Base-by-base conservation (phyloP, 2,113 vertebrate genomes). In the Actenoides lindsayi region DNA sequence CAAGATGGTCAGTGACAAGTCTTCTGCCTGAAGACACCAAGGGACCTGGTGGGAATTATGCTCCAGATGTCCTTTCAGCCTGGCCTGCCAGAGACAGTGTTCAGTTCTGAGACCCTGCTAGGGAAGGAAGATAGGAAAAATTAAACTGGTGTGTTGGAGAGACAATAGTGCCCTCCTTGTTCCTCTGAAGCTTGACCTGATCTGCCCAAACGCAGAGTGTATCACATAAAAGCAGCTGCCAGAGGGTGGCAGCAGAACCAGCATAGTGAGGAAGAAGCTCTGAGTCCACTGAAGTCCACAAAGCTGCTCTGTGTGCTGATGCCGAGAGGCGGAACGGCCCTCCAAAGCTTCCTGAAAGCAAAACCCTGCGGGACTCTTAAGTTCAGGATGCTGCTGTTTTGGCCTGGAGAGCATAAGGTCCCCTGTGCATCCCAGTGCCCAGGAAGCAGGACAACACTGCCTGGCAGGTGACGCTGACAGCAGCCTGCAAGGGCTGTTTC, bases 161-260 rank as follows among this genome's bases (percentile, higher is more conserved):
- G 37, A 39, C 31, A 41, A 51, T 4, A 60, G 25, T 7, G 39
- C 5, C 33, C 13, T 39, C 14, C 30, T 62, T 31, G 18, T 13
- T 24, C 7, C 1, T 13, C 42, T 18, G 21, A 13, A 54, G 27
- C 27, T 48, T 42, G 33, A 7, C 25, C 28, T n/a, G 59, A 11
- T 16, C 12, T n/a, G 39, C 31, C 80, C 70, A 41, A 28, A 33
- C 54, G 37, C 60, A 59, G 50, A 79, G 24, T 1, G 21, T 4
- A 5, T 37, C 6, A 5, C 3, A 16, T 12, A 31, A 78, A 70
- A 65, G 35, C 68, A 59, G n/a, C 46, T 80, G 68, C 80, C 79
- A 93, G 83, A 91, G 71, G 75, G 78, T 88, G 87, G 69, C 93
- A 93, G 64, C 17, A 94, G 74, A 84, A 88, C 7, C 75, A 69